A percentile compares a stretch with the other conserved stretches of the same genome.
Conservation (phyloP, 2,888 invertebrate species). For the Pristionchus arcanus region DNA sequence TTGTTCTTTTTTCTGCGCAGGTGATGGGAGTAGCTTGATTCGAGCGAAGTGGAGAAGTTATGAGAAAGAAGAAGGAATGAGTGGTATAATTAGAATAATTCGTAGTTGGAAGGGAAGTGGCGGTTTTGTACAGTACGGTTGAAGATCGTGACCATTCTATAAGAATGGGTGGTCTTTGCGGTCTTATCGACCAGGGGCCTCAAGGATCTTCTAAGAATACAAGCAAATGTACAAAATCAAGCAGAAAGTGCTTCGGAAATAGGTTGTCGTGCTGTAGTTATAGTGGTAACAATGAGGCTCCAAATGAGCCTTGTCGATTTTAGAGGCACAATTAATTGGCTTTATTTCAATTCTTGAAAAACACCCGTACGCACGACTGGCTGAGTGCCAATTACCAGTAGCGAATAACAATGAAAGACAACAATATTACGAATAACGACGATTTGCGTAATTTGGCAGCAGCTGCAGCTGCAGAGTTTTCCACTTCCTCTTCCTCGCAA, state of each 20-base stretch:
- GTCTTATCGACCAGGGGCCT: no score
- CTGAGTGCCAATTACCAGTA: background rate
- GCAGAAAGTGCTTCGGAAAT: no score
- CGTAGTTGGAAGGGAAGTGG: no score
- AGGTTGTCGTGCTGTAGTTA: no score
- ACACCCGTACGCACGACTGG: background rate
- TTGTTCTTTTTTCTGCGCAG: background rate
- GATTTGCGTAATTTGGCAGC: background rate
- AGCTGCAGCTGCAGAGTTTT: background rate
- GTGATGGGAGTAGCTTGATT: background rate
- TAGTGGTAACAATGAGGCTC: no score
- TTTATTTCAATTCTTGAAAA: background rate
- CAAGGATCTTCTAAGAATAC: no score
- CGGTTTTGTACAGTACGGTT: no score
- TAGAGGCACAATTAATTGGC: background rate
- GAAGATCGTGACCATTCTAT: no score
- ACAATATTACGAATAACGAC: background rate
- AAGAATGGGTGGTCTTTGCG: no score
- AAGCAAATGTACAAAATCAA: no score
- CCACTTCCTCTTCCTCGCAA: constrained; percentile 8
- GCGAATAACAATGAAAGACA: background rate
- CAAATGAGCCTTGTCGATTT: background rate
- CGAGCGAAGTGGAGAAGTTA: background rate
- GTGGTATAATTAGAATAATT: no score
- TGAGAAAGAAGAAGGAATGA: no score